Evolutionary conservation across 2,797 vertebrate genomes (phyloP).

Genomic region (Manis javanica): DNA sequence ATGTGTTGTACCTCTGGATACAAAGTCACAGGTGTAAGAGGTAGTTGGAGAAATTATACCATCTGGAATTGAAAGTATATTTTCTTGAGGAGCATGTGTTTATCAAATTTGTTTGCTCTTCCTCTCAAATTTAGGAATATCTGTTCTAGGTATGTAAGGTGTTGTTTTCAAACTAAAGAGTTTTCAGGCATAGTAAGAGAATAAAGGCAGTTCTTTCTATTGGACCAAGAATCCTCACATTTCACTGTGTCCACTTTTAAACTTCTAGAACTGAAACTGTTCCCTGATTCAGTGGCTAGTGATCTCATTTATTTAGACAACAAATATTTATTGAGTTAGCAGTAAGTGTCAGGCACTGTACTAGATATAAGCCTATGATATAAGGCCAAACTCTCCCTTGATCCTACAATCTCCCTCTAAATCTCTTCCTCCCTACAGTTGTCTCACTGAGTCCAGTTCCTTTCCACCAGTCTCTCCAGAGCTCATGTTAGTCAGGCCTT

Average conservation of each 20-base stretch:
- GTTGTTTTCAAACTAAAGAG: background rate
- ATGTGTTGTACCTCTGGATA: background rate
- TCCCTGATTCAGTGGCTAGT: slow-evolving; percentile 22
- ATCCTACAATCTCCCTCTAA: background rate
- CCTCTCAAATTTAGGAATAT: slow-evolving; percentile 30
- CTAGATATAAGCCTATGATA: background rate
- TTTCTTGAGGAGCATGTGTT: slow-evolving; percentile 8
- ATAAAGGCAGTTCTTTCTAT: slow-evolving; percentile 31
- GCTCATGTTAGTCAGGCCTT: background rate
- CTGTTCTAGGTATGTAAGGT: background rate
- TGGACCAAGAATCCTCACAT: slow-evolving; percentile 26
- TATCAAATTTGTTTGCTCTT: slow-evolving; percentile 35
- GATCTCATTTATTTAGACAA: slow-evolving; percentile 36
- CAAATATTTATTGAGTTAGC: slow-evolving; percentile 35
- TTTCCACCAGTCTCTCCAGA: background rate
- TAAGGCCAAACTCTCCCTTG: background rate
- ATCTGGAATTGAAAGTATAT: slow-evolving; percentile 24
- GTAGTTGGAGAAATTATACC: slow-evolving; percentile 22
- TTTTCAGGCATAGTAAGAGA: slow-evolving; percentile 26
- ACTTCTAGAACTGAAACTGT: slow-evolving; percentile 17
- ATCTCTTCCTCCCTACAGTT: background rate
- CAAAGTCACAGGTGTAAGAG: background rate
- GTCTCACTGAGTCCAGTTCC: background rate
- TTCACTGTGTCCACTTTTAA: slow-evolving; percentile 23
- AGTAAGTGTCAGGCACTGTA: background rate